These are phyloP conservation scores for Homarus americanus DNA, from an alignment of 1,140 invertebrate genomes.

Conservation along the genomic window DNA sequence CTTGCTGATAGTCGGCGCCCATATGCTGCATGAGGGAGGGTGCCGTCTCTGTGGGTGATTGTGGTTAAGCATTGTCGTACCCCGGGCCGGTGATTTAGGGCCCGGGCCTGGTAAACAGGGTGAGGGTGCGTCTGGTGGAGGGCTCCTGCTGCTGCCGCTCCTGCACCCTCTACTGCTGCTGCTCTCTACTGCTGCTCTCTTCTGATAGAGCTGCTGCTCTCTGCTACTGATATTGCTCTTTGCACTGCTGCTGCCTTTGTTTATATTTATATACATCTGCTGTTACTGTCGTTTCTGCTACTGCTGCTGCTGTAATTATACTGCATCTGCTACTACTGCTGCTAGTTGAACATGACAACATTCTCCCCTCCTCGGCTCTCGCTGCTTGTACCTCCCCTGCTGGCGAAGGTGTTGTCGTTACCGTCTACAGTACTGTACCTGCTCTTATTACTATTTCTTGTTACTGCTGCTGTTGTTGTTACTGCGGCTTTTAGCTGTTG, in stretches of 20 bases:
- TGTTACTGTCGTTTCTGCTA: neutral
- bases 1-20: slow-evolving; percentile 29
- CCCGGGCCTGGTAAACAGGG: slow-evolving; percentile 46
- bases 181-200: neutral
- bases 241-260: neutral
- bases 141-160: neutral
- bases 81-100: slow-evolving; percentile 33
- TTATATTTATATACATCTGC: no score
- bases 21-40: slow-evolving; percentile 48
- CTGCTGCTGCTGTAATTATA: neutral
- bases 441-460: neutral
- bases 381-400: neutral
- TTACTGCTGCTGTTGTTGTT: neutral
- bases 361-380: neutral
- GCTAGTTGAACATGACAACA: no score
- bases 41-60: slow-evolving; percentile 45
- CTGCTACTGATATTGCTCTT: neutral
- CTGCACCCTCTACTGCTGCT: neutral
- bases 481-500: neutral
- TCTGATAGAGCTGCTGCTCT: neutral
- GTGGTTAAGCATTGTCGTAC: slow-evolving; percentile 48
- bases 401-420: neutral
- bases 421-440: neutral
- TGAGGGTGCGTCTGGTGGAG: slow-evolving; percentile 35
- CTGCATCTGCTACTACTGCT: no score